phyloP scores from a whole-genome alignment of 2,113 vertebrate species.

The Reinhardtius hippoglossoides region DNA sequence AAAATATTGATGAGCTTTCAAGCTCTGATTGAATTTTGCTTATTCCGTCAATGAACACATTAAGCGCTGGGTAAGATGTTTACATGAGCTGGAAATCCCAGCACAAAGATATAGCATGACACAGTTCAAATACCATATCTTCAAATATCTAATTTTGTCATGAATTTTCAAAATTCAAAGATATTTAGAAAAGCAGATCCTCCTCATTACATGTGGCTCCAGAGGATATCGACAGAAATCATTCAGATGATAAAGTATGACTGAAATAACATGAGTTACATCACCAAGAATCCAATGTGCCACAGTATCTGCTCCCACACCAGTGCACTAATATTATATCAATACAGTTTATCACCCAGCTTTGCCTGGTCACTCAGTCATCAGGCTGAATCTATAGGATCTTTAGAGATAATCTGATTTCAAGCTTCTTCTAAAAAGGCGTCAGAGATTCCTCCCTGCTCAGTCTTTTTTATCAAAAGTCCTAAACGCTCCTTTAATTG shows the following conservation, averaged over 20 bases:
- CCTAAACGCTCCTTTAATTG: not conserved
- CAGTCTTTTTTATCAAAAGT: not conserved
- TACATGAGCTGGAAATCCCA: no score
- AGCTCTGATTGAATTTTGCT: no score
- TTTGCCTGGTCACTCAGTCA: not conserved
- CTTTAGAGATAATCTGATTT: not conserved
- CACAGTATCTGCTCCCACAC: not conserved
- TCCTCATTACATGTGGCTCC: no score
- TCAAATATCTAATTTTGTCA: no score
- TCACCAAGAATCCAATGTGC: not conserved
- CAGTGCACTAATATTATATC: not conserved
- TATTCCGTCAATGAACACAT: no score
- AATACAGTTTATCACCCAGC: not conserved
- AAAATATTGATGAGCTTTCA: no score
- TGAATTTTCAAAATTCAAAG: no score
- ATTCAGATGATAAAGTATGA: not conserved
- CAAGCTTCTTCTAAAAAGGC: not conserved
- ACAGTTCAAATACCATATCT: no score
- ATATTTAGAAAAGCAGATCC: no score
- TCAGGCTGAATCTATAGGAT: not conserved
- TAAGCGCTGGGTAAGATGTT: no score
- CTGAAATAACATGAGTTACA: not conserved
- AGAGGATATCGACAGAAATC: no score
- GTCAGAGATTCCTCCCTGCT: not conserved
- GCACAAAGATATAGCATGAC: no score